phyloP scores from a whole-genome alignment of 1,140 invertebrate species.

The Olivierus martensii region DNA sequence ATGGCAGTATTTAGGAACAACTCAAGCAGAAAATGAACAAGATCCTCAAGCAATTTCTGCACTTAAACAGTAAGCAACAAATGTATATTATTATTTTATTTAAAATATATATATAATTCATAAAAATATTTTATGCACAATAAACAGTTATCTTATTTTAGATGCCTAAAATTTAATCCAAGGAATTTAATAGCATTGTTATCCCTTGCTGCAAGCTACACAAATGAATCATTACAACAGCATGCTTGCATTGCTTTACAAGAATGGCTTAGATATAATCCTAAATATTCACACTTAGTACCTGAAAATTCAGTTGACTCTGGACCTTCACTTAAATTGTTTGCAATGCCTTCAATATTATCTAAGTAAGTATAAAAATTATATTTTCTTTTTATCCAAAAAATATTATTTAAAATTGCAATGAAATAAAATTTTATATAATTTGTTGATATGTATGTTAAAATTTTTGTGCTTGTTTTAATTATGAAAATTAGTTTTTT shows the following conservation, averaged over 20 bases:
- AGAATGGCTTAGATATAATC: constrained; percentile 72
- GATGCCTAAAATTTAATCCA: constrained; percentile 67
- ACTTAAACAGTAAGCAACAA: constrained; percentile 30
- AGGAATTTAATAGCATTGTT: constrained; percentile 70
- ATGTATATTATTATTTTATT: background rate
- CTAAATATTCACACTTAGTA: constrained; percentile 62
- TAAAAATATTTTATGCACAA: background rate
- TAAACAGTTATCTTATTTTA: constrained; percentile 15
- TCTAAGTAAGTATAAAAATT: no score
- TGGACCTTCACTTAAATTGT: no score
- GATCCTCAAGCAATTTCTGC: constrained; percentile 40
- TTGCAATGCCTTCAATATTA: no score
- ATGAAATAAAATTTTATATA: no score
- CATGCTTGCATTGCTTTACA: constrained; percentile 40
- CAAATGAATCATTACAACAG: constrained; percentile 62
- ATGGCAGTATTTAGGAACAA: constrained; percentile 47
- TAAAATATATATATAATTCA: background rate
- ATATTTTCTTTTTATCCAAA: no score
- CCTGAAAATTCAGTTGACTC: no score
- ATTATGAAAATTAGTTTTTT: no score
- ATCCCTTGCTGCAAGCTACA: constrained; percentile 82
- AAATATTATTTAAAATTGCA: no score
- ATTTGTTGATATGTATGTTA: no score
- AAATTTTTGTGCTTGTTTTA: no score
- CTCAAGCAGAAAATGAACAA: constrained; percentile 86